Conservation (phyloP, 2,797 vertebrate species). For the Furcifer pardalis region DNA sequence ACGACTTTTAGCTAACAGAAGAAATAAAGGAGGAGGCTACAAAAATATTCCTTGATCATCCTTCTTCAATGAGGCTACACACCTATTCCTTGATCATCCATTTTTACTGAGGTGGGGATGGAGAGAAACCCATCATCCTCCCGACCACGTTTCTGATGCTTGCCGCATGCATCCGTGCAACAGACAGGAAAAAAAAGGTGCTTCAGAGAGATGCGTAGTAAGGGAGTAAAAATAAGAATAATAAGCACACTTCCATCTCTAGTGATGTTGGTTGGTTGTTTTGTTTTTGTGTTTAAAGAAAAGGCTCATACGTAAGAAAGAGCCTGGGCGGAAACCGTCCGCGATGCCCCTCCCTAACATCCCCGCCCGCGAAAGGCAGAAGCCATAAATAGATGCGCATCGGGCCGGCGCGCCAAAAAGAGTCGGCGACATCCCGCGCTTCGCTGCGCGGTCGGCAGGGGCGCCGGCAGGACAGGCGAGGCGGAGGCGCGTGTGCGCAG, state of each 20-base stretch:
- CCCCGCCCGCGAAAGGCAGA: conserved; percentile 45
- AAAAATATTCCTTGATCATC: not conserved
- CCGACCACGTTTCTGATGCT: not conserved
- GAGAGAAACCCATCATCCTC: not conserved
- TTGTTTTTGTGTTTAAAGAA: no score
- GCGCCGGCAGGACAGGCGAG: not conserved
- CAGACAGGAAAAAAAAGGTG: not conserved
- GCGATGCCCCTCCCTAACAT: not conserved
- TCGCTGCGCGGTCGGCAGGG: not conserved
- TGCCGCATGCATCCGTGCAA: not conserved
- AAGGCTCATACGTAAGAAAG: no score
- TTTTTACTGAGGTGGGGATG: not conserved
- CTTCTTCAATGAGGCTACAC: not conserved
- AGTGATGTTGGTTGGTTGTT: no score
- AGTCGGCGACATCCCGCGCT: not conserved
- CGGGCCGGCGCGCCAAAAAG: fast-evolving
- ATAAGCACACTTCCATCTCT: not conserved
- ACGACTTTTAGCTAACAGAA: not conserved
- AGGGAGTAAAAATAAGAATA: not conserved
- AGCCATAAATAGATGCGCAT: not conserved
- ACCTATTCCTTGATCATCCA: not conserved
- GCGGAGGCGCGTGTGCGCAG: no score
- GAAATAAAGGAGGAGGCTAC: not conserved
- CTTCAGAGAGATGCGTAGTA: not conserved
- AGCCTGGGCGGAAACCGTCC: not conserved